phyloP scores from a whole-genome alignment of 2,888 invertebrate species.

The Gandaritis pyraliata region DNA sequence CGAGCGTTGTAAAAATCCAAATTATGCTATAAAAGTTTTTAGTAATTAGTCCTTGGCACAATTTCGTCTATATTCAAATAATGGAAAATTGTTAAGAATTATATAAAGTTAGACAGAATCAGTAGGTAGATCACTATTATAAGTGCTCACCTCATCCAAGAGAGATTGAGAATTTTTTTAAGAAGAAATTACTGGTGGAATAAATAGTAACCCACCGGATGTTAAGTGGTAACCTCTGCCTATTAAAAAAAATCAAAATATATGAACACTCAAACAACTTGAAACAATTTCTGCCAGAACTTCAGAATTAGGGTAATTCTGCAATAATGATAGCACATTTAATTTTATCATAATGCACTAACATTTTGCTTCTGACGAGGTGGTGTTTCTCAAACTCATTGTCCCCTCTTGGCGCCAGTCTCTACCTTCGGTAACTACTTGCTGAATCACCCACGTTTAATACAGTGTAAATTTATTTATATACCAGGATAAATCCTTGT shows the following conservation, averaged over 20 bases:
- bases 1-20: constrained; percentile 38
- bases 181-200: no score
- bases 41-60: constrained; percentile 36
- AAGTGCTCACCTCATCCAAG: no score
- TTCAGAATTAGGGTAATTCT: constrained; percentile 1
- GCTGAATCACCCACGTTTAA: constrained; percentile 71
- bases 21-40: constrained; percentile 30
- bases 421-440: constrained; percentile 51
- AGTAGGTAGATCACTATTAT: no score
- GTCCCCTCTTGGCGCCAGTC: constrained; percentile 41
- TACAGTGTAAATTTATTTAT: constrained; percentile 69
- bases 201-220: no score
- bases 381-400: constrained; percentile 18
- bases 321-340: neutral
- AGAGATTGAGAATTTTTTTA: no score
- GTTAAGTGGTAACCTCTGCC: no score
- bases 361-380: constrained; percentile 14
- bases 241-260: no score
- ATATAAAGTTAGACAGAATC: neutral
- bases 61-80: constrained; percentile 16
- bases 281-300: neutral
- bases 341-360: no score
- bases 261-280: no score
- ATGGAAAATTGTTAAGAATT: constrained; percentile 4
- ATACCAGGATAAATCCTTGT: constrained; percentile 38